Evolutionary conservation across 2,113 vertebrate species (phyloP).

Genomic region (Microtus pennsylvanicus): DNA sequence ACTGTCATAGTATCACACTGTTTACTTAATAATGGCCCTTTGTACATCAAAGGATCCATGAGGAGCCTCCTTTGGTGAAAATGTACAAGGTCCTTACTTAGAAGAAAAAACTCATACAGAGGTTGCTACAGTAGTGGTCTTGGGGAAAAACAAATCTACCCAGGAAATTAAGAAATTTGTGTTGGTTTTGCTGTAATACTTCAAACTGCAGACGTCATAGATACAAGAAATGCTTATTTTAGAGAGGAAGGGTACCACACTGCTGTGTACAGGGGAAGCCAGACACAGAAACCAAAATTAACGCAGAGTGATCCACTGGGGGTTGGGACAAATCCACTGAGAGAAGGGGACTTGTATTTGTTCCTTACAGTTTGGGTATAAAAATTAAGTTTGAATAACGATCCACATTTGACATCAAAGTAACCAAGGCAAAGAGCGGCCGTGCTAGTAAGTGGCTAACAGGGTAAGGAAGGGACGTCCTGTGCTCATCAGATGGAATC

Average conservation of each 20-base stretch:
- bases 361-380: background rate
- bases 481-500: background rate
- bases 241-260: background rate
- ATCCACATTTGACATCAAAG: background rate
- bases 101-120: background rate
- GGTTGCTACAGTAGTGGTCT: background rate
- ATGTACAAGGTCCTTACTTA: background rate
- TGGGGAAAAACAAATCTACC: background rate
- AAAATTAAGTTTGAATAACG: background rate
- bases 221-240: background rate
- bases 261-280: background rate
- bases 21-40: background rate
- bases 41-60: background rate
- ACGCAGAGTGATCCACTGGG: background rate
- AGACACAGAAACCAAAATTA: too few relatives aligned
- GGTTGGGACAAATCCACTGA: background rate
- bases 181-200: background rate
- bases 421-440: background rate
- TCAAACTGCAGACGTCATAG: background rate
- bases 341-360: background rate
- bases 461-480: background rate
- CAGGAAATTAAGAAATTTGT: background rate
- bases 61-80: background rate
- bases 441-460: background rate
- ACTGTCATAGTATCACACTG: background rate